phyloP scores from a whole-genome alignment of 1,140 invertebrate genomes.

The Bactericera cockerelli region DNA sequence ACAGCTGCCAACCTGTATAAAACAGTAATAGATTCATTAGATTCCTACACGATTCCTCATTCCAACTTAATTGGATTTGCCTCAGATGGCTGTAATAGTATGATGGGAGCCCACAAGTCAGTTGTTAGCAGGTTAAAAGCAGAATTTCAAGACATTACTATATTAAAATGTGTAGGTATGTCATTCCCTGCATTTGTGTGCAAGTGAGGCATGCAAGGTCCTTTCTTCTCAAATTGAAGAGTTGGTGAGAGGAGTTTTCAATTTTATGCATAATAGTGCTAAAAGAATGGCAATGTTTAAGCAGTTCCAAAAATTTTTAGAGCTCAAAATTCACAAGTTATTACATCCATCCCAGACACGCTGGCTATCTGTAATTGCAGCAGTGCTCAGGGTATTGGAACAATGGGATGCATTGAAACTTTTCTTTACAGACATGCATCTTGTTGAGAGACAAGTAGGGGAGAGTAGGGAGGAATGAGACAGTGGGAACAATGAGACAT shows the following conservation, averaged over 20 bases:
- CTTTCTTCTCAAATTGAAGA: conserved; percentile 25
- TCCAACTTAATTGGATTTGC: conserved; percentile 29
- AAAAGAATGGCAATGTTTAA: conserved; percentile 23
- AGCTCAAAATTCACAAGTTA: conserved; percentile 25
- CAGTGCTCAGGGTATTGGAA: conserved; percentile 27
- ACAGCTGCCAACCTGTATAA: conserved; percentile 26
- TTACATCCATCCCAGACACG: too few relatives aligned
- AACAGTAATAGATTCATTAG: too few relatives aligned
- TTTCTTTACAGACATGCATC: conserved; percentile 24
- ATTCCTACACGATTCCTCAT: conserved; percentile 22
- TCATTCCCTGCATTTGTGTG: conserved; percentile 28
- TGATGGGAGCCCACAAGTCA: conserved; percentile 28
- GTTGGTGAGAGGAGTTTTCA: conserved; percentile 23
- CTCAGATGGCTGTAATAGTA: conserved; percentile 27
- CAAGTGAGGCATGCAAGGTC: conserved; percentile 26
- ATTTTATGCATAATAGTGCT: background rate
- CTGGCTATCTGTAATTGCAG: conserved; percentile 28
- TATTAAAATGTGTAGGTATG: conserved; percentile 30
- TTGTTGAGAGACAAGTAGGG: conserved; percentile 23
- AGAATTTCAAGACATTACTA: conserved; percentile 22
- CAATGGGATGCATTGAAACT: conserved; percentile 25
- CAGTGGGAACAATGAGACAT: too few relatives aligned
- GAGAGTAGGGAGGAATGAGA: too few relatives aligned
- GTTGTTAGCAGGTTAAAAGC: conserved; percentile 22
- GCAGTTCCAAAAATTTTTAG: conserved; percentile 28